Conservation (phyloP, 2,113 vertebrate genomes). For the Fregata magnificens region DNA sequence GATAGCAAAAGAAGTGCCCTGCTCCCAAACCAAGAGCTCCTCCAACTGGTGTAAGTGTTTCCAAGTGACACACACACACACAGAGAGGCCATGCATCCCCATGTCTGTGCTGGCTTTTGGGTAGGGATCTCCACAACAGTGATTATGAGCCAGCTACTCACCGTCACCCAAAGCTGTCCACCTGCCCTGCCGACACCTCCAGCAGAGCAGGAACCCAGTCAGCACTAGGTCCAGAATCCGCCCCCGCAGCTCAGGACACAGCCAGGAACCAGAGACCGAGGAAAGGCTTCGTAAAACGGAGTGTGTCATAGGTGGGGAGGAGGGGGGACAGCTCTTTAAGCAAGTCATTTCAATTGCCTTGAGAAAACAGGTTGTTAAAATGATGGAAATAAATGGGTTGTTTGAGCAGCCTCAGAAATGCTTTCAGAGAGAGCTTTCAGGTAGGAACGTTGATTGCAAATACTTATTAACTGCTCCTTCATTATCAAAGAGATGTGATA, state of each 20-base stretch:
- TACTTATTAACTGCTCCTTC: slow-evolving; percentile 27
- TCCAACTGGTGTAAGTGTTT: not conserved
- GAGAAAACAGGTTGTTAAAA: slow-evolving; percentile 45
- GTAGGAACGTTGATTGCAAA: slow-evolving; percentile 39
- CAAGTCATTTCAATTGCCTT: slow-evolving; percentile 21
- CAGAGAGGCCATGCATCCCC: not conserved
- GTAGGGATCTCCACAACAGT: not conserved
- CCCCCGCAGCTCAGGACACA: not conserved
- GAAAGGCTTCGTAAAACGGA: not conserved
- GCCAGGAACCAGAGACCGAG: not conserved
- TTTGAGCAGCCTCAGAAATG: not conserved
- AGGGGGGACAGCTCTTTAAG: not conserved
- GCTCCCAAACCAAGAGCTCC: not conserved
- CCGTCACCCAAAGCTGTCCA: not conserved
- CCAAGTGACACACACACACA: not conserved
- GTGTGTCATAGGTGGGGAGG: not conserved
- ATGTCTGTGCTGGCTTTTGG: not conserved
- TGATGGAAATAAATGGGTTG: slow-evolving; percentile 35
- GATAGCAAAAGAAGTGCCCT: not conserved
- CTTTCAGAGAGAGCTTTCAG: slow-evolving; percentile 30
- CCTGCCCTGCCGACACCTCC: not conserved
- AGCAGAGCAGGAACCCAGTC: not conserved
- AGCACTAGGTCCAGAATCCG: not conserved
- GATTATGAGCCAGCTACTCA: not conserved
- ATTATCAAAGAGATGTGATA: slow-evolving; percentile 13